Conservation (phyloP, 2,797 vertebrate genomes). For the Cirrhinus molitorella region DNA sequence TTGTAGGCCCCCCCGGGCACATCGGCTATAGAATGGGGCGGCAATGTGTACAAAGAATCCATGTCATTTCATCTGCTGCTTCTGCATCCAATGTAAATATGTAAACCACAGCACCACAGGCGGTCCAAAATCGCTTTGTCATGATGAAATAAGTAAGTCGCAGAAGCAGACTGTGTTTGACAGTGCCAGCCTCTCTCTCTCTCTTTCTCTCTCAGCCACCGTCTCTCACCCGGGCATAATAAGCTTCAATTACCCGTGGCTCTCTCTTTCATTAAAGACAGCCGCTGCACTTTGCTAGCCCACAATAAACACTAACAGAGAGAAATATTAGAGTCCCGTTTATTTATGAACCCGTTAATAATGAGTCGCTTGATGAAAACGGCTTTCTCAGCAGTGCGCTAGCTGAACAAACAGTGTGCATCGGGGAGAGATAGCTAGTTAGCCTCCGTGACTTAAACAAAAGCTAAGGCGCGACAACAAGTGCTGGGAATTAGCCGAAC, state of each 20-base stretch:
- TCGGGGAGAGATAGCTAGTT: slow-evolving; percentile 86
- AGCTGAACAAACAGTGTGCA: slow-evolving; percentile 87
- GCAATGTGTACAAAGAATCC: slow-evolving; percentile 21
- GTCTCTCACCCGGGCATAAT: slow-evolving; percentile 81
- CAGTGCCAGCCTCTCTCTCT: slow-evolving; percentile 65
- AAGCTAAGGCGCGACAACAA: slow-evolving; percentile 88
- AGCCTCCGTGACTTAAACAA: slow-evolving; percentile 91
- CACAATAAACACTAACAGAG: slow-evolving; percentile 89
- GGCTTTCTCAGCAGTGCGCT: slow-evolving; percentile 88
- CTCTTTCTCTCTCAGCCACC: slow-evolving; percentile 57
- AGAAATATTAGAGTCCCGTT: slow-evolving; percentile 89
- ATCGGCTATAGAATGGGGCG: neutral
- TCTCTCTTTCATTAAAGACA: slow-evolving; percentile 91
- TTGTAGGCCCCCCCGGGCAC: neutral
- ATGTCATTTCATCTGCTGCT: slow-evolving; percentile 69
- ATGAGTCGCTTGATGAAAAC: slow-evolving; percentile 83
- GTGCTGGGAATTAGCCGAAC: slow-evolving; percentile 91
- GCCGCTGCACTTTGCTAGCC: slow-evolving; percentile 87
- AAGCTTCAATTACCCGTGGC: slow-evolving; percentile 88
- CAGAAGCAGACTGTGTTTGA: slow-evolving; percentile 76
- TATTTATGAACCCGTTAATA: slow-evolving; percentile 96
- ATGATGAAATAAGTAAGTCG: slow-evolving; percentile 77
- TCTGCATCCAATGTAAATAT: slow-evolving; percentile 76
- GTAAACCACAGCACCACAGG: slow-evolving; percentile 73
- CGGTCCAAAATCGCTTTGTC: slow-evolving; percentile 77